phyloP scores from a whole-genome alignment of 2,797 vertebrate species.

The Oophaga sylvatica region DNA sequence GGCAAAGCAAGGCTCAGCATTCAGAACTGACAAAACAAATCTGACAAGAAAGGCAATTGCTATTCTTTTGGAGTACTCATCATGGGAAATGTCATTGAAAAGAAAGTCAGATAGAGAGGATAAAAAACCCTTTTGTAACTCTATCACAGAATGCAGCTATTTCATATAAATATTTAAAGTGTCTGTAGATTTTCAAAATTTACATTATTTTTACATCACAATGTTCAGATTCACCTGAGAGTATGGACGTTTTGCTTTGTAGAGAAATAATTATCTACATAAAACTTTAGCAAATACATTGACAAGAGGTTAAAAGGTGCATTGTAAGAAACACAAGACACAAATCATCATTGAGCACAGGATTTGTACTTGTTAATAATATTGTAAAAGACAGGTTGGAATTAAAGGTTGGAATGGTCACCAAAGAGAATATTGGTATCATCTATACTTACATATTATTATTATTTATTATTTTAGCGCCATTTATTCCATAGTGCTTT shows the following conservation, averaged over 20 bases:
- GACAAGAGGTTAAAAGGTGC: constrained; percentile 6
- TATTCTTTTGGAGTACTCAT: constrained; percentile 69
- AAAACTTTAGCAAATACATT: constrained; percentile 8
- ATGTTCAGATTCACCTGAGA: constrained; percentile 10
- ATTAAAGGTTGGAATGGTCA: not conserved
- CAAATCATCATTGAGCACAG: not conserved
- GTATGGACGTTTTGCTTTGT: constrained; percentile 4
- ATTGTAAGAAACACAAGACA: not conserved
- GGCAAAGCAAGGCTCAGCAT: constrained; percentile 72
- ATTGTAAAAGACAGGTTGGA: not conserved
- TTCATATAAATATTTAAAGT: constrained; percentile 47
- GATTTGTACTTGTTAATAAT: constrained; percentile 10
- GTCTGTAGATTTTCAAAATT: constrained; percentile 42
- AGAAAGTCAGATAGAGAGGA: constrained; percentile 63
- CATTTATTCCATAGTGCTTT: too few species aligned
- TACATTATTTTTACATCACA: constrained; percentile 60
- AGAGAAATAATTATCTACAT: constrained; percentile 14
- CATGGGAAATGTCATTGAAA: constrained; percentile 68
- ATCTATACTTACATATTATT: too few species aligned
- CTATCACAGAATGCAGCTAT: constrained; percentile 54
- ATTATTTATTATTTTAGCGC: too few species aligned
- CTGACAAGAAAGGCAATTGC: constrained; percentile 69
- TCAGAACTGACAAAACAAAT: constrained; percentile 73
- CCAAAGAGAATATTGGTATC: not conserved
- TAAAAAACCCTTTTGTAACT: constrained; percentile 63